Conservation (phyloP, 2,888 invertebrate species). For the Phaedon cochleariae region DNA sequence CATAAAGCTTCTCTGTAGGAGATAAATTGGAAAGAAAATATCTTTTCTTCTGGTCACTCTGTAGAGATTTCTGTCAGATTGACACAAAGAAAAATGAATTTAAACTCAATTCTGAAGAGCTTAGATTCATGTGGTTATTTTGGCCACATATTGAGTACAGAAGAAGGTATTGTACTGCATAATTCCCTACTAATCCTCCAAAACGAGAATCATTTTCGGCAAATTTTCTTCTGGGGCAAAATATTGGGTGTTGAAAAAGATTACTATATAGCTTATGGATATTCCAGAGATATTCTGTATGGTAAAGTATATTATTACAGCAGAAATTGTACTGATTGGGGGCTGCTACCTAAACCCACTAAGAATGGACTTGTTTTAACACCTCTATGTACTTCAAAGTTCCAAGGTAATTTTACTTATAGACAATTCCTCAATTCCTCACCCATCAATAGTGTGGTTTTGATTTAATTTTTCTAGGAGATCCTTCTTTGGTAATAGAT, state of each 20-base stretch:
- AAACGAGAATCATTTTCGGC: slow-evolving; percentile 83
- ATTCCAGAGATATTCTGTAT: slow-evolving; percentile 74
- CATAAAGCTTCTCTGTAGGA: too few relatives aligned
- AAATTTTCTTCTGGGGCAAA: slow-evolving; percentile 88
- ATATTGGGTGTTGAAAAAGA: slow-evolving; percentile 79
- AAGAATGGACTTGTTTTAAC: slow-evolving; percentile 60
- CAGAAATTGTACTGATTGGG: slow-evolving; percentile 76
- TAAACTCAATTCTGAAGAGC: slow-evolving; percentile 63
- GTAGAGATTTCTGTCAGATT: slow-evolving; percentile 26
- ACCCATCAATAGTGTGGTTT: background rate
- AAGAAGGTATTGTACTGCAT: slow-evolving; percentile 76
- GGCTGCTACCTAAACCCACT: slow-evolving; percentile 65
- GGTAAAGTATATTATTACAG: slow-evolving; percentile 83
- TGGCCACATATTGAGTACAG: slow-evolving; percentile 76
- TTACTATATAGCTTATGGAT: slow-evolving; percentile 86
- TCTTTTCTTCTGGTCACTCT: too few relatives aligned
- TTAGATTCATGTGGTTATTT: slow-evolving; percentile 68
- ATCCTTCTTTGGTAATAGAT: slow-evolving; percentile 64
- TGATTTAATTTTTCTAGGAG: slow-evolving; percentile 50
- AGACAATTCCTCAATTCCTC: too few relatives aligned
- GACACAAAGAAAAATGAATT: slow-evolving; percentile 63
- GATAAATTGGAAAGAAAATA: too few relatives aligned
- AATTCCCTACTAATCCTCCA: slow-evolving; percentile 82
- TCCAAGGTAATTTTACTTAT: slow-evolving; percentile 47
- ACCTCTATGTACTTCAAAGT: slow-evolving; percentile 59